phyloP scores from a whole-genome alignment of 2,888 invertebrate species.

The Augiades crinisus region DNA sequence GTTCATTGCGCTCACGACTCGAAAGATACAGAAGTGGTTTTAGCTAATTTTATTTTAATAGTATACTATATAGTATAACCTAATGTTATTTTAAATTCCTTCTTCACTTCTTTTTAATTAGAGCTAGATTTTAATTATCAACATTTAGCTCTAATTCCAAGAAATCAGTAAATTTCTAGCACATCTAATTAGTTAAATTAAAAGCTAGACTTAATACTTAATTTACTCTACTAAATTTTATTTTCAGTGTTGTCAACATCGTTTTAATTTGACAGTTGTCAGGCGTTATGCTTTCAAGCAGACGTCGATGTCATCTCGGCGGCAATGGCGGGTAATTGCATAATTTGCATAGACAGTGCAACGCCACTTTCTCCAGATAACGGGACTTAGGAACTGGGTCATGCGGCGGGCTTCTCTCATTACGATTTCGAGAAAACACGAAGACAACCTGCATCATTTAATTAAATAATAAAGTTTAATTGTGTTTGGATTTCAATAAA shows the following conservation, averaged over 20 bases:
- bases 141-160: too few relatives aligned
- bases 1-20: too few relatives aligned
- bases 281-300: constrained; percentile 8
- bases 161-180: background rate
- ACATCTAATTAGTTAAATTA: background rate
- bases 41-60: too few relatives aligned
- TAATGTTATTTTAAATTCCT: too few relatives aligned
- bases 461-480: background rate
- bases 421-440: constrained; percentile 23
- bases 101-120: too few relatives aligned
- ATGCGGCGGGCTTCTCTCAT: constrained; percentile 38
- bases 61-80: too few relatives aligned
- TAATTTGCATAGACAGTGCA: constrained; percentile 76
- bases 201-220: background rate
- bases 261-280: constrained; percentile 11
- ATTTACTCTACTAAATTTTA: background rate
- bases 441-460: background rate
- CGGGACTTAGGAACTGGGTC: constrained; percentile 69
- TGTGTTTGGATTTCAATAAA: too few relatives aligned
- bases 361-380: constrained; percentile 71
- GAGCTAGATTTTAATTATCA: too few relatives aligned
- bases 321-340: constrained; percentile 56
- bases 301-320: constrained; percentile 10
- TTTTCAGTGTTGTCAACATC: background rate
- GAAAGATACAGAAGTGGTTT: too few relatives aligned